Evolutionary conservation across 2,888 invertebrate species (phyloP), one percentile per base, ranked within the genome.

Genomic region (Cheilosia pagana): DNA sequence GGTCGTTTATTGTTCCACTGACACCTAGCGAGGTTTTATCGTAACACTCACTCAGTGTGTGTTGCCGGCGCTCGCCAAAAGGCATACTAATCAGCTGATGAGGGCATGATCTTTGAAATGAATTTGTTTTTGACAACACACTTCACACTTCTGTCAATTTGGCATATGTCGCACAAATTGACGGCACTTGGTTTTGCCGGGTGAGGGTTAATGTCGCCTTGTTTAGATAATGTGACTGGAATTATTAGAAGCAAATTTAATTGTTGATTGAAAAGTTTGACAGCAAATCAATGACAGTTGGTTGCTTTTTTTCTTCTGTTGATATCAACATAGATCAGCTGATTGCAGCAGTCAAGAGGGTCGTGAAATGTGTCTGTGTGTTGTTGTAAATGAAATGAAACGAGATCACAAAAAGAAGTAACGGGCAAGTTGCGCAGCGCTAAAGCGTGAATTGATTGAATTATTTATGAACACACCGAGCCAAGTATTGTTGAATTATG

Each of bases 381-480:
- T 53, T 23, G 16, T 31, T 65, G 16, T 67, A 60, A 52, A 60
- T 68, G 43, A 55, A 62, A 39, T 77, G 25, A 76, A 68, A 43
- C 31, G 35, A 35, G 23, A 14, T 23, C 19, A 19, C 35, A 35
- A 14, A 57, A 16, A 55, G 52, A 10, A 41, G 19, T 21, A 43
- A 60, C 4, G 8, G 55, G 48, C 19, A 8, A 45, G 39, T 19
- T 23, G 57, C 50, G 57, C 50, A 45, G 57, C 31, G 12, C 10
- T 53, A 10, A 53, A 65, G 59, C 63, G 63, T 59, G 75, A 75
- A 71, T 59, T 75, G 81, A 81, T 81, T 63, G 45, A 70, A 50
- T 75, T 75, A 75, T 75, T 81, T 81, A 81, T 81, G 57, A 41
- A 57, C 19, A 41, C 10, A 52, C 12, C 39, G 52, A 59, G 25